phyloP scores from a whole-genome alignment of 2,113 vertebrate species.

The Lepidothrix coronata region DNA sequence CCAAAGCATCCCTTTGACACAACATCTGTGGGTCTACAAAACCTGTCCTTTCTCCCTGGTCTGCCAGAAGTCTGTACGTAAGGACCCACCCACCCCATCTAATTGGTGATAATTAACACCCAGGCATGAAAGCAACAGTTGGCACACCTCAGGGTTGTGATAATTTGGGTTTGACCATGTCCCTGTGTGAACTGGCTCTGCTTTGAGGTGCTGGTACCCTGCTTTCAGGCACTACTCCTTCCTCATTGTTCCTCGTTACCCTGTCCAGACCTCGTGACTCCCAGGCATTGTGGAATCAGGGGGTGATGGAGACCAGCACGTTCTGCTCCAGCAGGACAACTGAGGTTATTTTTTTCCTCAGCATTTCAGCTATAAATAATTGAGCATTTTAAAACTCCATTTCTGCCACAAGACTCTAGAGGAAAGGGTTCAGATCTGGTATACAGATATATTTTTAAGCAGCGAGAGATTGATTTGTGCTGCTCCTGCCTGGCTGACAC shows the following conservation, averaged over 20 bases:
- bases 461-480: slow-evolving; percentile 54
- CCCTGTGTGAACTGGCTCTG: not conserved
- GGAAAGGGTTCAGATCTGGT: slow-evolving; percentile 54
- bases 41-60: not conserved
- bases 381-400: slow-evolving; percentile 63
- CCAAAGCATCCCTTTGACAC: not conserved
- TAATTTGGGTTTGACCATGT: not conserved
- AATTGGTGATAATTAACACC: not conserved
- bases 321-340: slow-evolving; percentile 50
- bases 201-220: not conserved
- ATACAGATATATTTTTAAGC: slow-evolving; percentile 39
- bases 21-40: not conserved
- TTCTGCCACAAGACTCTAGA: slow-evolving; percentile 60
- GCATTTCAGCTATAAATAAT: slow-evolving; percentile 69
- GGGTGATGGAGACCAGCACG: not conserved
- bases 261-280: slow-evolving; percentile 4
- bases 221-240: not conserved
- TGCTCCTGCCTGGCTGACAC: slow-evolving; percentile 23
- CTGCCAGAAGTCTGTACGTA: not conserved
- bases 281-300: accelerated
- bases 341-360: slow-evolving; percentile 3
- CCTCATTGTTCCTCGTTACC: not conserved
- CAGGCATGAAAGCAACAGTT: not conserved
- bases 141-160: not conserved
- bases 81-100: not conserved